phyloP scores from a whole-genome alignment of 2,113 vertebrate species.

The Solea senegalensis region DNA sequence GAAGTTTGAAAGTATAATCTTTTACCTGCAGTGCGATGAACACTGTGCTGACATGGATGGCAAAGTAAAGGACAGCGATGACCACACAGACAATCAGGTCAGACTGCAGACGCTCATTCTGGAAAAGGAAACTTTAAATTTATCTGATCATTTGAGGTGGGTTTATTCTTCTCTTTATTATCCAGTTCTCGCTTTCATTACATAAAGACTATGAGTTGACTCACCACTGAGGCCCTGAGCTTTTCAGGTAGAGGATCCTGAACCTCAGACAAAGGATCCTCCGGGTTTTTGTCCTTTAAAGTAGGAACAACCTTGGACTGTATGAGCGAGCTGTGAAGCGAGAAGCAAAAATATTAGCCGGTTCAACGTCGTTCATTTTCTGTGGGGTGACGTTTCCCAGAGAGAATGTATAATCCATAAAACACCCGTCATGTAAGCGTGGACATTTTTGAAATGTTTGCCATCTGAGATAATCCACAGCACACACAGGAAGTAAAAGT shows the following conservation, averaged over 20 bases:
- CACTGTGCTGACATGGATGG: conserved; percentile 98
- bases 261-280: conserved; percentile 95
- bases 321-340: conserved; percentile 87
- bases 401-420: neutral
- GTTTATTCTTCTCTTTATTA: neutral
- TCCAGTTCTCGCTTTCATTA: neutral
- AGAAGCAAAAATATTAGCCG: neutral
- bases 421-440: conserved; percentile 3
- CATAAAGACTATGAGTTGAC: conserved; percentile 42
- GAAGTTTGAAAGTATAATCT: neutral
- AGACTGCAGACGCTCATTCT: conserved; percentile 96
- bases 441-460: conserved; percentile 20
- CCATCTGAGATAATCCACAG: conserved; percentile 17
- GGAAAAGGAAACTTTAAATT: conserved; percentile 3
- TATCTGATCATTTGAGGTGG: neutral
- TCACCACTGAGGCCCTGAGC: conserved; percentile 95
- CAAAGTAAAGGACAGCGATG: conserved; percentile 96
- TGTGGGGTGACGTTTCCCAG: neutral
- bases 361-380: neutral
- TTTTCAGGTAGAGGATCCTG: conserved; percentile 98
- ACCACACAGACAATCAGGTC: conserved; percentile 95
- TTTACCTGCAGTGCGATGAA: conserved; percentile 95
- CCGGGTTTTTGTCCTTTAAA: conserved; percentile 95
- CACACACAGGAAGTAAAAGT: conserved; percentile 24
- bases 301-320: conserved; percentile 95